These are phyloP conservation scores for Amblyopsis hoosieri DNA, from an alignment of 2,797 vertebrate species.

Conservation along the genomic window DNA sequence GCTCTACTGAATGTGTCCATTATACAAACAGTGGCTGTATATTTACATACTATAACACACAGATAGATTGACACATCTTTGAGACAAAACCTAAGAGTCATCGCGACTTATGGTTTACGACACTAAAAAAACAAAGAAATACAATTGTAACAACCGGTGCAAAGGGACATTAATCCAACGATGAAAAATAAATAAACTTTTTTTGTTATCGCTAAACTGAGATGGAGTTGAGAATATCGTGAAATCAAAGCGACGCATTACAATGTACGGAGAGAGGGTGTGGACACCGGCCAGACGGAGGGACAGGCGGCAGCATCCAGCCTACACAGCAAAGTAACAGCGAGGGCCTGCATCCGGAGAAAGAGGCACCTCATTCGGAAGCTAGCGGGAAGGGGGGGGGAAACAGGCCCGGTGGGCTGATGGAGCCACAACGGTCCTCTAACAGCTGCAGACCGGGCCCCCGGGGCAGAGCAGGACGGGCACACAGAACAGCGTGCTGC, in stretches of 20 bases:
- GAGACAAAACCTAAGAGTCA: no score
- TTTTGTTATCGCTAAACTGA: constrained; percentile 15
- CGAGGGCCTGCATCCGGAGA: constrained; percentile 44
- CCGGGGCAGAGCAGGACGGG: constrained; percentile 40
- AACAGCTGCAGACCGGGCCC: constrained; percentile 64
- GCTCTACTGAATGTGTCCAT: no score
- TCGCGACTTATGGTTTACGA: no score
- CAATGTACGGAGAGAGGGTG: constrained; percentile 55
- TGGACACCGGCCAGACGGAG: constrained; percentile 56
- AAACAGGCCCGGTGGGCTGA: constrained; percentile 9
- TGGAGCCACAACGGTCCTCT: not conserved
- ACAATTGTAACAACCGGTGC: no score
- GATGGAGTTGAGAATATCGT: constrained; percentile 40
- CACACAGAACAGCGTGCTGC: constrained; percentile 13
- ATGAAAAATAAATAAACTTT: no score
- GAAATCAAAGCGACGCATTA: constrained; percentile 51
- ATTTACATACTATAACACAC: no score
- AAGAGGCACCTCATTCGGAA: constrained; percentile 47
- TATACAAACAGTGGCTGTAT: no score
- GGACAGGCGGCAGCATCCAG: constrained; percentile 47
- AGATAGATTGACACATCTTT: no score
- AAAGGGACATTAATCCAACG: no score
- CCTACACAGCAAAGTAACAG: constrained; percentile 49
- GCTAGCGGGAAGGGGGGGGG: constrained; percentile 19
- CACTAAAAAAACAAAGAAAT: no score